Conservation (phyloP, 1,140 invertebrate species). For the Cyclargus thomasi region DNA sequence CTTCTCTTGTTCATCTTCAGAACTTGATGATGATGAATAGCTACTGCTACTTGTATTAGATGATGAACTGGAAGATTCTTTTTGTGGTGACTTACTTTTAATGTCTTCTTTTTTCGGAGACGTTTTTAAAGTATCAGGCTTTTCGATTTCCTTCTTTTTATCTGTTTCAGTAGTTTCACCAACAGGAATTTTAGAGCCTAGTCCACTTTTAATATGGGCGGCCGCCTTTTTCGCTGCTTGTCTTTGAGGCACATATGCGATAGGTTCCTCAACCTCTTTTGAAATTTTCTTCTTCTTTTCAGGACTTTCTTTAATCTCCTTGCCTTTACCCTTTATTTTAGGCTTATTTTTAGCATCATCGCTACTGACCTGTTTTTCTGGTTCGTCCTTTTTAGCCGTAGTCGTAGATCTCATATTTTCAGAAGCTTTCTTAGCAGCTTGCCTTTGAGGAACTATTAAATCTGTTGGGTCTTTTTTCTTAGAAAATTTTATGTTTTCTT, state of each 20-base stretch:
- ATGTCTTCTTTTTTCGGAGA: slow-evolving; percentile 65
- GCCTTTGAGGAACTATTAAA: slow-evolving; percentile 91
- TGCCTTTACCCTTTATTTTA: slow-evolving; percentile 59
- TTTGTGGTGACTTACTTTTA: slow-evolving; percentile 48
- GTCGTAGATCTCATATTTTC: slow-evolving; percentile 86
- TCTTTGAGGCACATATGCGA: slow-evolving; percentile 90
- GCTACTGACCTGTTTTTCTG: slow-evolving; percentile 52
- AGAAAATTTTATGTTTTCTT: slow-evolving; percentile 75
- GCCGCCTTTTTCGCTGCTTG: slow-evolving; percentile 94
- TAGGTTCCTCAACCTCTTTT: slow-evolving; percentile 78
- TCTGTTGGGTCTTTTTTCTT: slow-evolving; percentile 83
- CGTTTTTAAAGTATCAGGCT: slow-evolving; percentile 43
- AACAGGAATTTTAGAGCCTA: slow-evolving; percentile 77
- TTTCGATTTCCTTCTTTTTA: slow-evolving; percentile 64
- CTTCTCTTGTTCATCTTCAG: slow-evolving; percentile 72
- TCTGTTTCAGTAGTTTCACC: slow-evolving; percentile 68
- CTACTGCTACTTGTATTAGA: slow-evolving; percentile 68
- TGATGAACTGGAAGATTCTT: slow-evolving; percentile 69
- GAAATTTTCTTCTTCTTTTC: slow-evolving; percentile 70
- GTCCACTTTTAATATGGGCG: slow-evolving; percentile 89
- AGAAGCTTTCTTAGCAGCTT: slow-evolving; percentile 92
- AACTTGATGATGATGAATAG: slow-evolving; percentile 70
- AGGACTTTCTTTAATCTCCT: slow-evolving; percentile 52
- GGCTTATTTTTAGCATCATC: slow-evolving; percentile 64
- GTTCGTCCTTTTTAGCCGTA: slow-evolving; percentile 60